Evolutionary conservation across 2,797 vertebrate species (phyloP).

Genomic region (Alectoris magna): DNA sequence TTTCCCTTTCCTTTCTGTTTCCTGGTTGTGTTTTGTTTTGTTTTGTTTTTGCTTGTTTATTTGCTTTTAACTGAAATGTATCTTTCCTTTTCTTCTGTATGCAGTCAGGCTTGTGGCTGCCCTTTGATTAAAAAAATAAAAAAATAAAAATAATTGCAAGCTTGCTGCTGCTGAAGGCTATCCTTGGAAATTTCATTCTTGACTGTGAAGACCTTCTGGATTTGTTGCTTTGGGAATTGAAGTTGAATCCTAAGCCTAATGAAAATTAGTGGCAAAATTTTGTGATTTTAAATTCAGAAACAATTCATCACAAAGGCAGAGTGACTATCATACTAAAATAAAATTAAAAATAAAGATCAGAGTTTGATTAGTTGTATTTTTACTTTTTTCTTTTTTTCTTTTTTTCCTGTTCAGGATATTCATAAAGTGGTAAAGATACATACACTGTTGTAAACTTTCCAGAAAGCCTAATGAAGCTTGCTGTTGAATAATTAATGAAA

Average conservation of each 20-base stretch:
- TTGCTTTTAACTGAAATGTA: neutral
- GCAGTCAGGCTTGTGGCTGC: neutral
- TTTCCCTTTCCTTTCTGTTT: neutral
- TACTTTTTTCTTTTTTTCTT: accelerated
- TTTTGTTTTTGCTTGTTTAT: neutral
- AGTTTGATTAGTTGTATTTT: neutral
- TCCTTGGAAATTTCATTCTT: neutral
- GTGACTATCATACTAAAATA: neutral
- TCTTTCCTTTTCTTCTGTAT: neutral
- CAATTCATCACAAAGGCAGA: neutral
- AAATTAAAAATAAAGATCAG: neutral
- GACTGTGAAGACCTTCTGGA: neutral
- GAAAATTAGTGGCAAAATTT: neutral
- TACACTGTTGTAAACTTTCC: neutral
- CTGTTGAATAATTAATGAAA: conserved; percentile 18
- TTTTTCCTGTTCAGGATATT: neutral
- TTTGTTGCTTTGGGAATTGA: neutral
- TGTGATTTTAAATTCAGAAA: neutral
- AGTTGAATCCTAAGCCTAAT: neutral
- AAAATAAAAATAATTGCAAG: neutral
- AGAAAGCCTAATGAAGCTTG: neutral
- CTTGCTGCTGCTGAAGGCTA: neutral
- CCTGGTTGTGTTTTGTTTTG: neutral
- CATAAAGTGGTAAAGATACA: neutral
- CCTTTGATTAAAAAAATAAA: neutral